Evolutionary conservation across 2,888 invertebrate genomes (phyloP), one percentile per base, ranked within the genome.

Genomic region (Sphaerophoria taeniata): DNA sequence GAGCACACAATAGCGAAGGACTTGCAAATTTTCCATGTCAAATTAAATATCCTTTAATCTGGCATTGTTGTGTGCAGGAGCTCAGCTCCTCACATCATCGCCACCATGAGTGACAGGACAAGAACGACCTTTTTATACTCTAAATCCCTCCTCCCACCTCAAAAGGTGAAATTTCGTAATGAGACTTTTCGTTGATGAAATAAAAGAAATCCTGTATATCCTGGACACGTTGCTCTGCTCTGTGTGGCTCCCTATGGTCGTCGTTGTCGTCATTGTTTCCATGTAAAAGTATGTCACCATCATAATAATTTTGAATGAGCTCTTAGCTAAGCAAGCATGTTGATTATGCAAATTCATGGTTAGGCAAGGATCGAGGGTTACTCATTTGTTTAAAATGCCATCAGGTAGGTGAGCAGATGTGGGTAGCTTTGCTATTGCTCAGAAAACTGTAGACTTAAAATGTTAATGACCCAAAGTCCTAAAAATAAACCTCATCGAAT

Each of bases 1-100:
- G 7, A 61, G 4, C 53, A 39, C 7, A 51, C 39, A 36, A 14
- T 34, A 24, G 47, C 12, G 24, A 11, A 71, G 70, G 78, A 83
- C 70, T 79, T 74, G 71, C 74, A 75, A 70, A 71, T 71, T 78
- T 74, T 74, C 70, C 78, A 73, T 78, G 63, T 83, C 73, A 78
- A 70, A 83, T 74, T 71, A 78, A 79, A 67, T 55, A 76, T 72
- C 72, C 75, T 67, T 76, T 69, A 67, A 82, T 65, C 82, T 65
- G 16, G 53, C 45, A 49, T 55, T 60, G 65, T 65, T 45, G 45
- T 47, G 51, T 60, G 47, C 12, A 51, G 51, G 49, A 65, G 47
- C 45, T 36, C 14, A 33, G 49, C 3, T 6, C 33, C n/a, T 39
- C 39, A 63, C 16, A 14, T 34, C 31, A 4, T 14, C 12, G 36